Percentiles rank a stretch among this genome's conserved stretches.
phyloP scores from a whole-genome alignment of 2,888 invertebrate species.

The Rutpela maculata region DNA sequence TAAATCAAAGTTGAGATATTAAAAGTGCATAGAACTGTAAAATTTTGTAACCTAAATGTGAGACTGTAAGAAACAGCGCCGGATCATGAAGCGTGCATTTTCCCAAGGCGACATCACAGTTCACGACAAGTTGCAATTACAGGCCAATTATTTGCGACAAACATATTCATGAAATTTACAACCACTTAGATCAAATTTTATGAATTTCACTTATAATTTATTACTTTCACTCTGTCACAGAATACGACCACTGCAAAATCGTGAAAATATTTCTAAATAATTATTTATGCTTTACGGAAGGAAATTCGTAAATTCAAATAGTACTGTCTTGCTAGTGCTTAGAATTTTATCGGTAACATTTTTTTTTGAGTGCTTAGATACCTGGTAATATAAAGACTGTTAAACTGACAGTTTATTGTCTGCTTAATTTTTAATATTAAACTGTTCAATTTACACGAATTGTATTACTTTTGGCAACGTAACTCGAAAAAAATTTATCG shows the following conservation, averaged over 20 bases:
- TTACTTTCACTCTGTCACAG: background rate
- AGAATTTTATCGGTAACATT: too few species aligned
- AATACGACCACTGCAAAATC: background rate
- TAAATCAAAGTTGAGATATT: slow-evolving; percentile 19
- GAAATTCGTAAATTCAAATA: background rate
- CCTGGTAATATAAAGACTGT: too few species aligned
- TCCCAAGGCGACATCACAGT: background rate
- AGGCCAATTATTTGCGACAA: background rate
- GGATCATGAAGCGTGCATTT: background rate
- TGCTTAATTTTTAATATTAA: too few species aligned
- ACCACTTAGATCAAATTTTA: slow-evolving; percentile 5
- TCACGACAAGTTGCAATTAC: slow-evolving; percentile 12
- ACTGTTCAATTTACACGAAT: too few species aligned
- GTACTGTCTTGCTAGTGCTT: too few species aligned
- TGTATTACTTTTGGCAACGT: too few species aligned
- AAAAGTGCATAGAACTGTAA: background rate
- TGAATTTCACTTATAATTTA: background rate
- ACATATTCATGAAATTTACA: slow-evolving; percentile 9
- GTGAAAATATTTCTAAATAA: background rate
- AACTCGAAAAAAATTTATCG: too few species aligned
- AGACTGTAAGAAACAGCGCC: background rate
- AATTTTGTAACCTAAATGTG: background rate
- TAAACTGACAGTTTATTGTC: too few species aligned
- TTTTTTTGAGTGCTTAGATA: too few species aligned
- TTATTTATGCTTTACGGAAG: background rate